Percentiles rank a stretch among this genome's conserved stretches.
Conservation (phyloP, 2,888 invertebrate genomes). For the Thereva unica region DNA sequence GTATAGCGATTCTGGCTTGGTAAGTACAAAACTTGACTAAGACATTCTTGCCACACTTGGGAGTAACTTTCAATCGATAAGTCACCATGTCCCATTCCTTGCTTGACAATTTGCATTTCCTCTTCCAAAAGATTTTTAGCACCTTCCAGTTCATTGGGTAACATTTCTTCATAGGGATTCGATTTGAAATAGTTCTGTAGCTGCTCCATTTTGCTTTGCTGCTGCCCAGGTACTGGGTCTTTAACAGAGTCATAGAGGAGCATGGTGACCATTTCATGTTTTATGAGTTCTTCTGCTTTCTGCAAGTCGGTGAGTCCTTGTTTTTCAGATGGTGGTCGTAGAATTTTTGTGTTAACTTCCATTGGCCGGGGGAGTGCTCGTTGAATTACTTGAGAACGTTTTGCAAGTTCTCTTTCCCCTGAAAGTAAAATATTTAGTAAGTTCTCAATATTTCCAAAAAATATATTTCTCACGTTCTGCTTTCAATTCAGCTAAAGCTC, state of each 20-base stretch:
- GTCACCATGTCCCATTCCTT: conserved; percentile 95
- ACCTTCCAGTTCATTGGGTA: conserved; percentile 67
- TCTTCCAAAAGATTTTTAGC: conserved; percentile 70
- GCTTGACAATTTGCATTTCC: conserved; percentile 89
- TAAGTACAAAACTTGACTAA: conserved; percentile 87
- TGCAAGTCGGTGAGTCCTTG: conserved; percentile 84
- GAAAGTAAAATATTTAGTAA: neutral
- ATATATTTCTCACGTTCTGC: conserved; percentile 61
- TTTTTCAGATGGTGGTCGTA: conserved; percentile 76
- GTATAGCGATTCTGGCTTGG: conserved; percentile 93
- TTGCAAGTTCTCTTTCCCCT: conserved; percentile 61
- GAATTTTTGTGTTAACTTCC: conserved; percentile 82
- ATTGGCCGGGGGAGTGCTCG: conserved; percentile 80
- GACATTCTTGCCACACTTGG: conserved; percentile 97
- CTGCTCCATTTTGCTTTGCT: conserved; percentile 60
- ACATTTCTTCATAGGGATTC: conserved; percentile 79
- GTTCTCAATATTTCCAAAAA: conserved; percentile 15
- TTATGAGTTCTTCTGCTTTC: conserved; percentile 94
- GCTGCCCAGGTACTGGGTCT: conserved; percentile 66
- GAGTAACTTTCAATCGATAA: conserved; percentile 87
- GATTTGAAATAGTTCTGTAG: conserved; percentile 83
- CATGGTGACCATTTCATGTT: conserved; percentile 96
- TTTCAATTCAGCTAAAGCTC: conserved; percentile 69
- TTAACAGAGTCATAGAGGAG: conserved; percentile 85
- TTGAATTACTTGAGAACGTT: conserved; percentile 85